phyloP scores from a whole-genome alignment of 2,113 vertebrate genomes.

The Spea multiplicata region DNA sequence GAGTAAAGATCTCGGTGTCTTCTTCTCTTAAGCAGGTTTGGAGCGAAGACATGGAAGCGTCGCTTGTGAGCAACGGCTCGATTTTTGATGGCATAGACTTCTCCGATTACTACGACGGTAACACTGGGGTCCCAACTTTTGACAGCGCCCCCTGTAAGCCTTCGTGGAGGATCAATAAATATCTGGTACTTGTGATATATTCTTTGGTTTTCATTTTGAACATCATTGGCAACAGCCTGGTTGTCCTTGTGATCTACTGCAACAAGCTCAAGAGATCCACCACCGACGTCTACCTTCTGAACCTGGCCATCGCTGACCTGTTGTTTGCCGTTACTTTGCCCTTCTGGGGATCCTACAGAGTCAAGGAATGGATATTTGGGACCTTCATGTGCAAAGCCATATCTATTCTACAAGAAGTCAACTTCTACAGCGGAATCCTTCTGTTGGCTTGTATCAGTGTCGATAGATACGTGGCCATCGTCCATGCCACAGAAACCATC shows the following conservation, averaged over 20 bases:
- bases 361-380: conserved; percentile 75
- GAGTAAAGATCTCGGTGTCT: too few relatives aligned
- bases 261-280: conserved; percentile 63
- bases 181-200: conserved; percentile 62
- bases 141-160: too few relatives aligned
- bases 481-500: conserved; percentile 71
- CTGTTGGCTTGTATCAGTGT: conserved; percentile 85
- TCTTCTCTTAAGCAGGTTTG: not conserved
- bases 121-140: not conserved
- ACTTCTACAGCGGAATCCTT: conserved; percentile 80
- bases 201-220: conserved; percentile 73
- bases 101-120: conserved; percentile 41
- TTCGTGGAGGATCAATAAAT: conserved; percentile 48
- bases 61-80: accelerated
- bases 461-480: conserved; percentile 86
- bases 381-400: conserved; percentile 74
- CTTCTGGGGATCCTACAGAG: conserved; percentile 69
- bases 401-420: conserved; percentile 76
- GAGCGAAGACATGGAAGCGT: not conserved
- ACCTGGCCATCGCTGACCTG: conserved; percentile 80
- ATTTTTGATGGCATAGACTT: conserved; percentile 3
- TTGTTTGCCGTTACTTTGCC: conserved; percentile 80
- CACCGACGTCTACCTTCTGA: conserved; percentile 83
- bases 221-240: conserved; percentile 78
- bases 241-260: conserved; percentile 72